These are phyloP conservation scores for Heliocidaris tuberculata DNA, from an alignment of 35 echinoderm and acorn worm species.

Conservation along the genomic window DNA sequence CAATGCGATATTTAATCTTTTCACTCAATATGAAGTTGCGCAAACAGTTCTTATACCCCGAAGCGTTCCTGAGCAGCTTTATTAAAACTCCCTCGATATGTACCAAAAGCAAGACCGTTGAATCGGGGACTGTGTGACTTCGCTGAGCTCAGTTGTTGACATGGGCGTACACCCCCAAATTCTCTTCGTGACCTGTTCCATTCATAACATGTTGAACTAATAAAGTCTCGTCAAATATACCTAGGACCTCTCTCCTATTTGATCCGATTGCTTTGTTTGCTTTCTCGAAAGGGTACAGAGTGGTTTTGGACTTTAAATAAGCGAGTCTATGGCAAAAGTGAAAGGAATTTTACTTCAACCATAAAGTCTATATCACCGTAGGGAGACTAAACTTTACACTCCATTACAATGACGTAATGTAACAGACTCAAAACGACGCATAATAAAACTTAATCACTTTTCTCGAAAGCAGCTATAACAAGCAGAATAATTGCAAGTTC, in stretches of 20 bases:
- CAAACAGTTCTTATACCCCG: background rate
- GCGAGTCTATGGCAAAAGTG: background rate
- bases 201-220: conserved; percentile 18
- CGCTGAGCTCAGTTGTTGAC: background rate
- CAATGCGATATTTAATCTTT: background rate
- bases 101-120: background rate
- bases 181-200: background rate
- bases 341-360: background rate
- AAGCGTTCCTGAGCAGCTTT: background rate
- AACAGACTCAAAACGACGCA: too few relatives aligned
- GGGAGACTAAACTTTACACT: background rate
- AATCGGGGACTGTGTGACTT: background rate
- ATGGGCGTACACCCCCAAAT: background rate
- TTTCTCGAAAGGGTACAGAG: background rate
- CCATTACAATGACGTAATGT: background rate
- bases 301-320: background rate
- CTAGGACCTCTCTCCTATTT: background rate
- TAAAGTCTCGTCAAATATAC: conserved; percentile 6
- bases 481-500: too few relatives aligned
- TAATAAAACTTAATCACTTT: too few relatives aligned
- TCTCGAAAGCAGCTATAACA: too few relatives aligned
- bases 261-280: conserved; percentile 2
- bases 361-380: background rate
- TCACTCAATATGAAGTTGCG: background rate
- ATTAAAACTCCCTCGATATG: background rate